Base-by-base conservation (phyloP, 2,113 vertebrate genomes). In the Callipepla californica region DNA sequence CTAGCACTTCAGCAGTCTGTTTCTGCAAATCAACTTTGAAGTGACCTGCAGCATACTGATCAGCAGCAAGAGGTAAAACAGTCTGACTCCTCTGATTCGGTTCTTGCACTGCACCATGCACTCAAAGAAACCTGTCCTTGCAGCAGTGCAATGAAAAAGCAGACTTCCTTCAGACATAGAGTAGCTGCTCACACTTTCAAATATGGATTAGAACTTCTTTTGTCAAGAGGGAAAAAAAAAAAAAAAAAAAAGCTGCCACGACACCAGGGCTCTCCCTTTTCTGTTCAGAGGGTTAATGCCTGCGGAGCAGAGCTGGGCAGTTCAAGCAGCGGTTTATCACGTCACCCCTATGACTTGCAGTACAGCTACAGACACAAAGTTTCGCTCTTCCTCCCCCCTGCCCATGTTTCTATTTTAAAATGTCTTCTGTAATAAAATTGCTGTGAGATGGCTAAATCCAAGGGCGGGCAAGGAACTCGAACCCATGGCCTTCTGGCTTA, bases 401-500 rank as follows among this genome's bases (percentile, higher is more conserved):
- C 36, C 36, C 26, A 6, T 9, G 66, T 17, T 86, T 92, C 77
- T 87, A 81, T 59, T 89, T 93, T 47, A 47, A 93, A 89, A 92
- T 17, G n/a, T 58, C 87, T 94, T 76, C 53, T 90, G 77, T 73
- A 90, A 36, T 92, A 67, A 92, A 94, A 81, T 65, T 75, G 68
- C 73, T 86, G 73, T 73, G 77, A 95, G 77, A 86, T 80, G 86
- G 77, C 86, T 86, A 51, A 65, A 86, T 73, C 34, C 53, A 93
- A 94, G 92, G 82, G 90, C 58, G 15, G 93, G 85, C 85, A 86
- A 76, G 77, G 87, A 96, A 93, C 70, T 70, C 91, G 91, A 94
- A 94, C 93, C 95, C 93, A 74, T 88, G 93, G 83, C 93, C 96
- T 92, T 93, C 87, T 92, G 90, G 68, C 87, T 85, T 57, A 68